phyloP scores from a whole-genome alignment of 2,113 vertebrate species.

The Scomber scombrus region DNA sequence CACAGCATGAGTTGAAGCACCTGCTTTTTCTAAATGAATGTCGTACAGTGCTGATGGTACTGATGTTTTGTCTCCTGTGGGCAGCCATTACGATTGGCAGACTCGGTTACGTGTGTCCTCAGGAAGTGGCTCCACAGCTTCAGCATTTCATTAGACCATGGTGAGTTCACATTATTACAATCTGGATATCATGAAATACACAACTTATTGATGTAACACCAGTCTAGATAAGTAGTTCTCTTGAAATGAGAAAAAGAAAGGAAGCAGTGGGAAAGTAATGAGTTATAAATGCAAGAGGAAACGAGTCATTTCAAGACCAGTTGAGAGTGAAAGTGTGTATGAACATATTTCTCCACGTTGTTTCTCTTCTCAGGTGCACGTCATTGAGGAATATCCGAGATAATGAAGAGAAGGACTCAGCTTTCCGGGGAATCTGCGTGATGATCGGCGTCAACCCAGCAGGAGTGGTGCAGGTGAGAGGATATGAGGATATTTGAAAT shows the following conservation, averaged over 20 bases:
- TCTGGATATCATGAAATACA: not conserved
- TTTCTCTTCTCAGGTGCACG: constrained; percentile 86
- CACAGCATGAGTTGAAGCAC: no score
- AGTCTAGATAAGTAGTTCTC: not conserved
- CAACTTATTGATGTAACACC: no score
- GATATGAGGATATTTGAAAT: no score
- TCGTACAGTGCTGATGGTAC: not conserved
- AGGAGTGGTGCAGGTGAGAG: constrained; percentile 92
- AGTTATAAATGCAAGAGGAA: no score
- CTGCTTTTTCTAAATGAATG: not conserved
- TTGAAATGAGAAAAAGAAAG: not conserved
- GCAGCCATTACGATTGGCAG: constrained; percentile 95
- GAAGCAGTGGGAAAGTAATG: not conserved
- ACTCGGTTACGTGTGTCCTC: constrained; percentile 94
- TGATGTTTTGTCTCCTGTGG: not conserved
- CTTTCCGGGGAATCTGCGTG: constrained; percentile 96
- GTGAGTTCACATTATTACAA: constrained; percentile 77
- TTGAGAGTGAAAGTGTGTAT: not conserved
- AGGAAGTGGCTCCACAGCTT: constrained; percentile 95
- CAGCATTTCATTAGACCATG: constrained; percentile 96
- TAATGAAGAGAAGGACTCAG: constrained; percentile 96
- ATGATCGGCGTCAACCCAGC: constrained; percentile 96
- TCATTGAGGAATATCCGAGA: constrained; percentile 95
- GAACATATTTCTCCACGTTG: not conserved
- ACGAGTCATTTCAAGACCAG: no score